A percentile compares a stretch with the other conserved stretches of the same genome.
Evolutionary conservation across 2,113 vertebrate genomes (phyloP).

Genomic region (Tachycineta bicolor): DNA sequence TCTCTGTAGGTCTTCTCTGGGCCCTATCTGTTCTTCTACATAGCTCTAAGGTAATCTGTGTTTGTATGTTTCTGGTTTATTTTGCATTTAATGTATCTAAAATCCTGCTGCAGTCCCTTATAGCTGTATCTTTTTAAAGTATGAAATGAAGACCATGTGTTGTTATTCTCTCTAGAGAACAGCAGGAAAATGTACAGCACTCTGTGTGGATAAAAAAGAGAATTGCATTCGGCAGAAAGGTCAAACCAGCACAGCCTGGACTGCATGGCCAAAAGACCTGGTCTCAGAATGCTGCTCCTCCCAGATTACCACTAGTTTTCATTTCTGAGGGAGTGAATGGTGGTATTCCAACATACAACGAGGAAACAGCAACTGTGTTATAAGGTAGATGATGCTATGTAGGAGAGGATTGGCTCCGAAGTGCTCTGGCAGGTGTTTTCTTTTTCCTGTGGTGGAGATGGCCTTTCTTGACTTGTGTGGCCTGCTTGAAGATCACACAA

Average conservation of each 20-base stretch:
- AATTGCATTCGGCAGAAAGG: neutral
- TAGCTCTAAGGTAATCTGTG: accelerated
- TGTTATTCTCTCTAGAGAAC: neutral
- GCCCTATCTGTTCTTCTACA: accelerated
- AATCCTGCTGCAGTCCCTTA: neutral
- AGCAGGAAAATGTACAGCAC: neutral
- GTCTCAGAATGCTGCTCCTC: neutral
- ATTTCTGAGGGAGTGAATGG: neutral
- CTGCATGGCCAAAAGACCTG: neutral
- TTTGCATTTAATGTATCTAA: neutral
- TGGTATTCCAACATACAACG: neutral
- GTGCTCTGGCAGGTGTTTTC: neutral
- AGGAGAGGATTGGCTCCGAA: neutral
- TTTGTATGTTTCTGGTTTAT: neutral
- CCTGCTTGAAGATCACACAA: neutral
- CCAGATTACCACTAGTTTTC: neutral
- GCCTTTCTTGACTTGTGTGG: neutral
- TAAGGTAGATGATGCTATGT: no score
- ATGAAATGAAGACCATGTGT: neutral
- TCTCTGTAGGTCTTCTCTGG: neutral
- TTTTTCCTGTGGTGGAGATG: neutral
- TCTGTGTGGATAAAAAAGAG: neutral
- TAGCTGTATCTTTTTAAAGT: accelerated
- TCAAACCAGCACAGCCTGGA: neutral
- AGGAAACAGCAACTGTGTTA: neutral